phyloP scores from a whole-genome alignment of 2,113 vertebrate species.

The Leucosticte australis region DNA sequence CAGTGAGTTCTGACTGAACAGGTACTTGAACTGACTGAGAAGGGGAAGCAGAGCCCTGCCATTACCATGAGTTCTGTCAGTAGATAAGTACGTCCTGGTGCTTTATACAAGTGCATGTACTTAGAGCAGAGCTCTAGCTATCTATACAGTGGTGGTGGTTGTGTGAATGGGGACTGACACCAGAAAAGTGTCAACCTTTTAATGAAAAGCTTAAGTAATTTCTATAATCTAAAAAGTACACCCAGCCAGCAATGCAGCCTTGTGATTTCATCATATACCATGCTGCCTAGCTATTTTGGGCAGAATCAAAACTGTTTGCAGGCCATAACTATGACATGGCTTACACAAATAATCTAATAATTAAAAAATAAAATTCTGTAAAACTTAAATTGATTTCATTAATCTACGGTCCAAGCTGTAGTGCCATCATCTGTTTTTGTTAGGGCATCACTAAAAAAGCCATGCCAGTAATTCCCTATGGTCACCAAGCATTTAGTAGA shows the following conservation, averaged over 20 bases:
- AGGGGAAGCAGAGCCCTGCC: background rate
- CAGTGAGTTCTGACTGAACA: background rate
- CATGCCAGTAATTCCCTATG: background rate
- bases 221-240: background rate
- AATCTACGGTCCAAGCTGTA: background rate
- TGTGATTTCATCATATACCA: background rate
- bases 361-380: background rate
- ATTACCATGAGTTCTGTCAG: background rate
- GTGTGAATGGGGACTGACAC: background rate
- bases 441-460: background rate
- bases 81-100: background rate
- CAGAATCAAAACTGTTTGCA: background rate
- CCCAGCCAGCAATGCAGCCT: background rate
- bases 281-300: background rate
- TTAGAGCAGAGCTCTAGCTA: fast-evolving
- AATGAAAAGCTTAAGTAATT: background rate
- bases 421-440: background rate
- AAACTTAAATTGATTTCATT: background rate
- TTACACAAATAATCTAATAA: background rate
- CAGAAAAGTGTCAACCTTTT: background rate
- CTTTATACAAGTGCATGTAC: background rate
- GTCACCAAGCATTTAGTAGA: background rate
- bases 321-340: background rate
- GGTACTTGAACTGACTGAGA: background rate
- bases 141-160: background rate